These are phyloP conservation scores for Craterocephalus amniculus DNA, from an alignment of 2,797 vertebrate species.

Conservation along the genomic window DNA sequence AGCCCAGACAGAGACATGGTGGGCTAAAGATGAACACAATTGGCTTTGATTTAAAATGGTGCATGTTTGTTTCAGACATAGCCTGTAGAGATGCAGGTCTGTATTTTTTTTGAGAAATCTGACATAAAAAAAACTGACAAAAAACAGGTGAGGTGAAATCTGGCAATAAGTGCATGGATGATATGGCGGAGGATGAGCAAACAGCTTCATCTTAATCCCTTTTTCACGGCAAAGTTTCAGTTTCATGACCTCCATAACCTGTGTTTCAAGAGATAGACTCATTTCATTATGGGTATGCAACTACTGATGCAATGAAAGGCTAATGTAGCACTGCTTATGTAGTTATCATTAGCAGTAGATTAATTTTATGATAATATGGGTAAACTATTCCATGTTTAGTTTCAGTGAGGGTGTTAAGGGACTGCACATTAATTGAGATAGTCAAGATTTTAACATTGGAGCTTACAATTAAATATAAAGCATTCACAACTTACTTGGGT, in stretches of 20 bases:
- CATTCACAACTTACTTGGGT: too few relatives aligned
- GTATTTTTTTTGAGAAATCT: not conserved
- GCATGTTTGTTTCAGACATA: not conserved
- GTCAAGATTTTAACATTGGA: too few relatives aligned
- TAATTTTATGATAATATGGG: too few relatives aligned
- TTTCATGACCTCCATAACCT: too few relatives aligned
- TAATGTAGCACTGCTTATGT: too few relatives aligned
- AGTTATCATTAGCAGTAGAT: too few relatives aligned
- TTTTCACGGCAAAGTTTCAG: not conserved
- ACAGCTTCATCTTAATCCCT: not conserved
- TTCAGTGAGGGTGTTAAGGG: too few relatives aligned
- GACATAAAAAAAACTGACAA: not conserved
- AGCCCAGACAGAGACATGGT: conserved; percentile 22
- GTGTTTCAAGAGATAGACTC: too few relatives aligned
- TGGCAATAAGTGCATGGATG: not conserved
- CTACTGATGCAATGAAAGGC: too few relatives aligned
- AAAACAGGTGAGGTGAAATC: not conserved
- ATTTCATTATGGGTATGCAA: not conserved
- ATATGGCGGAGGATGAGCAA: not conserved
- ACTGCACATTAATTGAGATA: too few relatives aligned
- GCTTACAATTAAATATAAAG: too few relatives aligned
- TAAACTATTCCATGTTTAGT: too few relatives aligned
- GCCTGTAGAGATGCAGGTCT: not conserved
- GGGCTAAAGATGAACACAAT: conserved; percentile 24
- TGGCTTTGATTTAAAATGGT: not conserved